Evolutionary conservation across 2,113 vertebrate genomes (phyloP), one percentile per base, ranked within the genome.

Genomic region (Gavia stellata): DNA sequence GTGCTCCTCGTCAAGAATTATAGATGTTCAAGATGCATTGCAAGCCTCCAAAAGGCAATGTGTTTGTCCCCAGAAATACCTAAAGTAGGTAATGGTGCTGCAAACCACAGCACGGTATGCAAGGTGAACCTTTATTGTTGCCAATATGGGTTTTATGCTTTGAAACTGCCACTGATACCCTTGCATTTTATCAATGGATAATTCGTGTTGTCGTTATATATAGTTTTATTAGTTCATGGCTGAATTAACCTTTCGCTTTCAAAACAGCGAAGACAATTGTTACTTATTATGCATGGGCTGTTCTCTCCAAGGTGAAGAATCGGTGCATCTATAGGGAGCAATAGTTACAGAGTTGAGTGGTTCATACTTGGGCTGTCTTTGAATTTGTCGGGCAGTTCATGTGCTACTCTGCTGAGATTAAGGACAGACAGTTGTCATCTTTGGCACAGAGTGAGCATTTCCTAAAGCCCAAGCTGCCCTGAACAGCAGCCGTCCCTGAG

Each of bases 231-330:
- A 2, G 8, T 50, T 75, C 38, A 23, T 58, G 92, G 58, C 56
- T 89, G 81, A 94, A 55, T 94, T 92, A 77, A 85, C 86, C 49
- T 70, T 88, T 88, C n/a, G 7, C 40, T 88, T 90, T 36, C 36
- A 19, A 58, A 92, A 44, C 50, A 62, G 31, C 18, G n/a, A 40
- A 58, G 75, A 56, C 52, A 50, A 31, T 38, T 44, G 3, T 81
- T 72, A 67, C 88, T 93, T 82, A 40, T 90, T 91, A 87, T 65
- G 68, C 79, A 67, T 92, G 80, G 56, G 56, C 91, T 89, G 52
- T 18, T 92, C 45, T 80, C 85, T 52, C 72, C 28, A 6, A 52
- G 52, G 67, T 16, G 78, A 36, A n/a, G 68, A 42, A 45, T 42
- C 21, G 0, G 14, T 8, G 11, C 1, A 6, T 78, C 74, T 84